phyloP scores from a whole-genome alignment of 2,113 vertebrate species.

The Oncorhynchus nerka region DNA sequence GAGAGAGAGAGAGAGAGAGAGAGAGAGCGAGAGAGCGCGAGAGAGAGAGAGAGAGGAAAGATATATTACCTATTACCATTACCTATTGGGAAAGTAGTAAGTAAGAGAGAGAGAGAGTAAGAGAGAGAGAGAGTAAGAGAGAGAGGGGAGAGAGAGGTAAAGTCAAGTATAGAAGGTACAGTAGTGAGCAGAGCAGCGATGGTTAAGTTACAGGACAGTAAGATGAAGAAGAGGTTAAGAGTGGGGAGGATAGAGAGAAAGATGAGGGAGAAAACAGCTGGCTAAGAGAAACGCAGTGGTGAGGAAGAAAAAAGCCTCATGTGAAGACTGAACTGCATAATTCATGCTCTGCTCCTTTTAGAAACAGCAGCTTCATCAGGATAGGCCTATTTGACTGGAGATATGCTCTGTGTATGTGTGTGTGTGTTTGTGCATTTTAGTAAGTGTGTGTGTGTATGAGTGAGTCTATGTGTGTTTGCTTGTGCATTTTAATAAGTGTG shows the following conservation, averaged over 20 bases:
- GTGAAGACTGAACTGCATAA: slow-evolving; percentile 70
- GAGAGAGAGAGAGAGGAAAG: too few species aligned
- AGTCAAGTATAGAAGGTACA: slow-evolving; percentile 46
- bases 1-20: neutral
- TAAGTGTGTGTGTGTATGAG: slow-evolving; percentile 16
- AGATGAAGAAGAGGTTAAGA: slow-evolving; percentile 55
- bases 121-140: neutral
- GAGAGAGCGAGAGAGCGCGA: neutral
- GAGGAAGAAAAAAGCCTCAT: slow-evolving; percentile 24
- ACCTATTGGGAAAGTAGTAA: too few species aligned
- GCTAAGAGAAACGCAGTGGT: slow-evolving; percentile 55
- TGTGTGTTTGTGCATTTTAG: slow-evolving; percentile 20
- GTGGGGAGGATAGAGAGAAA: slow-evolving; percentile 59
- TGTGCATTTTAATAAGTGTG: slow-evolving; percentile 7
- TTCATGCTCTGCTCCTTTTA: slow-evolving; percentile 80
- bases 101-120: too few species aligned
- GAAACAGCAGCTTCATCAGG: slow-evolving; percentile 79
- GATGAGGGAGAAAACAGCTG: slow-evolving; percentile 61
- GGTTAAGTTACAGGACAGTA: slow-evolving; percentile 33
- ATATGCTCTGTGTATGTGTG: slow-evolving; percentile 40
- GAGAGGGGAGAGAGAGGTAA: neutral
- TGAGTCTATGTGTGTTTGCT: slow-evolving; percentile 33
- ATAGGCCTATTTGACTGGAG: slow-evolving; percentile 69
- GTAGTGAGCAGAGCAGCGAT: slow-evolving; percentile 28
- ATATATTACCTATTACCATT: too few species aligned